These are phyloP conservation scores for Rhamnusium bicolor DNA, from an alignment of 2,888 invertebrate genomes.

Conservation along the genomic window DNA sequence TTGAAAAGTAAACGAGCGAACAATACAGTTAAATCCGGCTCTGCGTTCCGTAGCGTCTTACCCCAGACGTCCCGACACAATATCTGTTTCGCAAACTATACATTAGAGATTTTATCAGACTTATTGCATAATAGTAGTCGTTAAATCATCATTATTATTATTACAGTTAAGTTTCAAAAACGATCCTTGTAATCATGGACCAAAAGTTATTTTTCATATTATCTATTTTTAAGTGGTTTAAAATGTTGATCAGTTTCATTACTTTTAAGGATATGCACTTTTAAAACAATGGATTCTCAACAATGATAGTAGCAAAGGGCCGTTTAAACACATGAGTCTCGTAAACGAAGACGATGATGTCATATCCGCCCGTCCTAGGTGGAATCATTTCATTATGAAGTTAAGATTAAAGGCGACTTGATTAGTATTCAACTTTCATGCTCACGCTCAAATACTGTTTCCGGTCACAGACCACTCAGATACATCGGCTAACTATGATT, in stretches of 20 bases:
- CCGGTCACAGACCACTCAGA: conserved; percentile 46
- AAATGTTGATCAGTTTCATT: conserved; percentile 1
- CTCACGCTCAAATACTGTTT: conserved; percentile 54
- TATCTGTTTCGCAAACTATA: too few species aligned
- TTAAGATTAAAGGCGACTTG: conserved; percentile 48
- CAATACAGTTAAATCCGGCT: too few species aligned
- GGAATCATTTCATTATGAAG: conserved; percentile 49
- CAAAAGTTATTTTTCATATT: background rate
- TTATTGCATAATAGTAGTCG: background rate
- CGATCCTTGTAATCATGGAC: background rate
- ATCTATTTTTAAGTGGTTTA: background rate
- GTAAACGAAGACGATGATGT: conserved; percentile 53
- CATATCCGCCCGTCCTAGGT: conserved; percentile 58
- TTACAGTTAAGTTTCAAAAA: background rate
- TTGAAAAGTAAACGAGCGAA: too few species aligned
- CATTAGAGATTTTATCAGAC: background rate
- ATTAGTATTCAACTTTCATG: conserved; percentile 53
- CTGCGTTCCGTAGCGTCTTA: too few species aligned
- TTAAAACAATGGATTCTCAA: conserved; percentile 13
- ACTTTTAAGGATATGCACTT: background rate
- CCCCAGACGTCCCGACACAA: too few species aligned
- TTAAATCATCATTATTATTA: background rate
- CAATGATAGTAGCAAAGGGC: background rate
- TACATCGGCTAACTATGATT: conserved; percentile 22
- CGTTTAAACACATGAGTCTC: conserved; percentile 19